Evolutionary conservation across 2,113 vertebrate genomes (phyloP).

Genomic region (Numenius arquata): DNA sequence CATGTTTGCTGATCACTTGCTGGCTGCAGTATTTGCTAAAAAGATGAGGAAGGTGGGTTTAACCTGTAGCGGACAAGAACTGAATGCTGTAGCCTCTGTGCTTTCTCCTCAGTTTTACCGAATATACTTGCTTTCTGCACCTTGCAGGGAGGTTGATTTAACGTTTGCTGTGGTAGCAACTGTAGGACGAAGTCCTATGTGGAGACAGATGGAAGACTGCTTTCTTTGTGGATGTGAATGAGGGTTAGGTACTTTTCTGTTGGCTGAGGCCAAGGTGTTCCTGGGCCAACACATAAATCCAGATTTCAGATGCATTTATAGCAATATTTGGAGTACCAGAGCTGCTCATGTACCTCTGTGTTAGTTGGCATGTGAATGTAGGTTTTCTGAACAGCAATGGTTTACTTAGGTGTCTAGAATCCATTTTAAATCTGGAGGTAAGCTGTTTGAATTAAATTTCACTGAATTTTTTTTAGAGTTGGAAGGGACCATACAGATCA

Average conservation of each 20-base stretch:
- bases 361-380: not conserved
- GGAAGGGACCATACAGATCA: too few relatives aligned
- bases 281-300: not conserved
- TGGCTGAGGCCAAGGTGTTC: not conserved
- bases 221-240: not conserved
- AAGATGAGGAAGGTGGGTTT: not conserved
- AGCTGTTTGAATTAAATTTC: not conserved
- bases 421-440: not conserved
- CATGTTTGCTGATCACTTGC: not conserved
- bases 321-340: not conserved
- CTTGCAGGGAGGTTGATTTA: not conserved
- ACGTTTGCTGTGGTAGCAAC: not conserved
- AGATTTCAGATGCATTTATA: not conserved
- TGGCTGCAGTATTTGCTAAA: not conserved
- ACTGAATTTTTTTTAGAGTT: too few relatives aligned
- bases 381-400: not conserved
- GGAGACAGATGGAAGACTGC: not conserved
- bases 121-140: not conserved
- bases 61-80: not conserved
- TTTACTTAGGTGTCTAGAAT: not conserved
- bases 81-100: not conserved
- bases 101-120: not conserved
- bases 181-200: not conserved
- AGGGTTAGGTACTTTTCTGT: not conserved
- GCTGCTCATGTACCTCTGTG: accelerated